A percentile compares a stretch with the other conserved stretches of the same genome.
Evolutionary conservation across 2,888 invertebrate genomes (phyloP).

Genomic region (Protophormia terraenovae): DNA sequence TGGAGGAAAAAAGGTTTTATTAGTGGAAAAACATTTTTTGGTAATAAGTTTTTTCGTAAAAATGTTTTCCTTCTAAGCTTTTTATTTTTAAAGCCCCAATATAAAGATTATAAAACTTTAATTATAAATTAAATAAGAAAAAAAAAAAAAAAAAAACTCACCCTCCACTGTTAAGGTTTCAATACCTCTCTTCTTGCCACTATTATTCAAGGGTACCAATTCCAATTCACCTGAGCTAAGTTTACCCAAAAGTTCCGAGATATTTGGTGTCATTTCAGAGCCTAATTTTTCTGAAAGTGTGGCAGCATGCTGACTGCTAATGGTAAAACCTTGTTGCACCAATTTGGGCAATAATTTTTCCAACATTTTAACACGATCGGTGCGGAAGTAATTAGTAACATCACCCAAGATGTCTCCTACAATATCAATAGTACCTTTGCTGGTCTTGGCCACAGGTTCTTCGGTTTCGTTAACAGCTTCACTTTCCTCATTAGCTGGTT

Average conservation of each 20-base stretch:
- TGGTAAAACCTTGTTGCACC: constrained; percentile 85
- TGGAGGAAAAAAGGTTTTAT: too few species aligned
- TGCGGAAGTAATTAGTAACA: constrained; percentile 81
- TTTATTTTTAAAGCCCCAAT: too few species aligned
- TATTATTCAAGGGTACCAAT: constrained; percentile 79
- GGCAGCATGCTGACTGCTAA: constrained; percentile 85
- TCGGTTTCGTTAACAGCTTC: constrained; percentile 76
- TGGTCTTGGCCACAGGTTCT: constrained; percentile 69
- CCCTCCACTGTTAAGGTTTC: constrained; percentile 79
- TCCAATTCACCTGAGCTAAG: constrained; percentile 86
- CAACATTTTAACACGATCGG: constrained; percentile 81
- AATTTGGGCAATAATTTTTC: constrained; percentile 83
- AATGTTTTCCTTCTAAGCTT: not conserved
- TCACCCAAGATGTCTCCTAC: constrained; percentile 84
- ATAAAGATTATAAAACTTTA: too few species aligned
- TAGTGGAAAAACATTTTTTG: too few species aligned
- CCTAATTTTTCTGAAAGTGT: constrained; percentile 85
- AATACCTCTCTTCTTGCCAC: constrained; percentile 74
- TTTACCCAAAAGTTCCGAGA: constrained; percentile 85
- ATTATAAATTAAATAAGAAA: too few species aligned
- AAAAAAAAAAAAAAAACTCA: constrained; percentile 58
- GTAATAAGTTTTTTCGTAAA: too few species aligned
- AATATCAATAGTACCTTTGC: constrained; percentile 75
- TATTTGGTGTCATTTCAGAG: constrained; percentile 85
- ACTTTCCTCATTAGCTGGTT: constrained; percentile 74